Conservation (phyloP, 2,113 vertebrate species). For the Circaetus gallicus region DNA sequence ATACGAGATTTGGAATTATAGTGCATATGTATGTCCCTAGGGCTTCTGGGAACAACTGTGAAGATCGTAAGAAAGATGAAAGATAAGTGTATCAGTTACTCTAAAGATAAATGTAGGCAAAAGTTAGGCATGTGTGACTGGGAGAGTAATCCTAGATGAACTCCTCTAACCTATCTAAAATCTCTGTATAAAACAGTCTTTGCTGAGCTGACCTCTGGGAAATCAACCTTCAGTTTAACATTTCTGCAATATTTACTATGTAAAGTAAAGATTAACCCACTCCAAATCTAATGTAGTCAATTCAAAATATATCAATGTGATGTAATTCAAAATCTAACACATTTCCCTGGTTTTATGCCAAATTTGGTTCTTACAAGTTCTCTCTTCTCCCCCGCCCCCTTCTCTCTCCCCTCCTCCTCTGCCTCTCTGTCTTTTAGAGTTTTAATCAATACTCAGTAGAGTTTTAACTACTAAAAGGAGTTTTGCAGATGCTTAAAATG, state of each 20-base stretch:
- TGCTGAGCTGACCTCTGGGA: neutral
- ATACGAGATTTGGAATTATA: neutral
- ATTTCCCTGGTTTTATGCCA: neutral
- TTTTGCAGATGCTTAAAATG: neutral
- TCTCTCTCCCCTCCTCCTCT: neutral
- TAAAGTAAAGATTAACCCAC: neutral
- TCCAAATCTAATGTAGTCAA: neutral
- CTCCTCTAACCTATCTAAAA: neutral
- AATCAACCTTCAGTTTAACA: neutral
- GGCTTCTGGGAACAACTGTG: neutral
- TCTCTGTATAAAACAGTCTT: neutral
- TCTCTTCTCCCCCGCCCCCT: accelerated
- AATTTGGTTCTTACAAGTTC: neutral
- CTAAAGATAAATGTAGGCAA: neutral
- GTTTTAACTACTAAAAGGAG: neutral
- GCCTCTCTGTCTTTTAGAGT: neutral
- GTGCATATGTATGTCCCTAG: neutral
- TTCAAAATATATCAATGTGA: neutral
- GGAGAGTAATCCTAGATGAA: neutral
- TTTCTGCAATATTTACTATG: neutral
- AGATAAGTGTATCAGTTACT: neutral
- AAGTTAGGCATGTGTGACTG: neutral
- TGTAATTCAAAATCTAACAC: neutral
- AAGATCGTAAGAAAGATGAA: neutral
- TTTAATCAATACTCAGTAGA: neutral